A percentile compares a stretch with the other conserved stretches of the same genome.
phyloP scores from a whole-genome alignment of 2,113 vertebrate species.

The Lepus europaeus region DNA sequence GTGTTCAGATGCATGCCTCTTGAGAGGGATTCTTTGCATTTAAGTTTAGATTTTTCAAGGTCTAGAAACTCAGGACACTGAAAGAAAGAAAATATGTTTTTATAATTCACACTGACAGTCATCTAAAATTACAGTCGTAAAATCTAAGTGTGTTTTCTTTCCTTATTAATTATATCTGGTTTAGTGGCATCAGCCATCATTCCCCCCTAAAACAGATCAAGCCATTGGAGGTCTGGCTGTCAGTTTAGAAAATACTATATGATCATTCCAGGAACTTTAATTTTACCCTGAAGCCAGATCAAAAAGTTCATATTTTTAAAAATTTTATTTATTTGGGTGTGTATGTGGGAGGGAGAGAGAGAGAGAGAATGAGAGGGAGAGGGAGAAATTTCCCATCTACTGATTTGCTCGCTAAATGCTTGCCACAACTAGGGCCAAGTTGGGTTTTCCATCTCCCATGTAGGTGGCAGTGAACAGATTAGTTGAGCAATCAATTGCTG shows the following conservation, averaged over 20 bases:
- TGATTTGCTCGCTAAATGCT: too few species aligned
- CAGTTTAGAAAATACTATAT: slow-evolving; percentile 7
- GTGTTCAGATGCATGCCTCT: slow-evolving; percentile 89
- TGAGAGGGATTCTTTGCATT: slow-evolving; percentile 95
- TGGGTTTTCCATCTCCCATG: too few species aligned
- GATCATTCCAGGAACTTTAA: slow-evolving; percentile 32
- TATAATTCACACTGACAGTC: neutral
- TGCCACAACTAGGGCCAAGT: too few species aligned
- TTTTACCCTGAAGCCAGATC: slow-evolving; percentile 36
- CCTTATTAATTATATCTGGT: neutral
- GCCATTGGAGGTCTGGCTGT: neutral
- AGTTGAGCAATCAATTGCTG: too few species aligned
- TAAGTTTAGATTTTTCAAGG: slow-evolving; percentile 90
- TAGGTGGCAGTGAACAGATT: too few species aligned
- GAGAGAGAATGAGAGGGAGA: too few species aligned
- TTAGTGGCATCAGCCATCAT: neutral
- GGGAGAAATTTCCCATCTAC: too few species aligned
- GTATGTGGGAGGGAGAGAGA: too few species aligned
- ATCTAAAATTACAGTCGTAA: slow-evolving; percentile 12
- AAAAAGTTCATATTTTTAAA: neutral
- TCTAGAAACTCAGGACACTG: slow-evolving; percentile 92
- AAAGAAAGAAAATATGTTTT: slow-evolving; percentile 73
- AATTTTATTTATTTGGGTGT: neutral
- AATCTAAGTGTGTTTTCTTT: neutral
- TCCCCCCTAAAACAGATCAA: neutral